A percentile compares a stretch with the other conserved stretches of the same genome.
phyloP scores from a whole-genome alignment of 2,797 vertebrate genomes.

The Tamandua tetradactyla region DNA sequence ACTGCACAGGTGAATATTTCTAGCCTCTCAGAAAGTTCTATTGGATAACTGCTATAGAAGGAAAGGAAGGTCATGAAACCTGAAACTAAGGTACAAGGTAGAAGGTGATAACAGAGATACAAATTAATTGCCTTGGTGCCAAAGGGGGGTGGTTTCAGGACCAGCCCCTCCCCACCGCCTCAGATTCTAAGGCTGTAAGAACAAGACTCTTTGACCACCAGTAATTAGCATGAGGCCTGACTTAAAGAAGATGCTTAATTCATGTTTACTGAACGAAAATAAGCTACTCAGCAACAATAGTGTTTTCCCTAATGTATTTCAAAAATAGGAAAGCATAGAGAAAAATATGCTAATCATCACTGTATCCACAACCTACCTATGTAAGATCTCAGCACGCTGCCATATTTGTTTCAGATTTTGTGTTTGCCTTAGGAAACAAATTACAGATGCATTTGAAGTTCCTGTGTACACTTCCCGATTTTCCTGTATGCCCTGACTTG shows the following conservation, averaged over 20 bases:
- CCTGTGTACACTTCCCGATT: neutral
- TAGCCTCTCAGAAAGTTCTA: neutral
- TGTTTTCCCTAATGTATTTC: neutral
- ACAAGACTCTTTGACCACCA: neutral
- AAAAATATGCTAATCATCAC: neutral
- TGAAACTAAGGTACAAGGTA: neutral
- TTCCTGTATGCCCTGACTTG: neutral
- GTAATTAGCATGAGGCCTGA: neutral
- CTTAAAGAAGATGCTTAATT: neutral
- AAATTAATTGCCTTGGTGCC: neutral
- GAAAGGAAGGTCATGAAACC: neutral
- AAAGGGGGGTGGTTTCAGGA: neutral
- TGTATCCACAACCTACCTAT: neutral
- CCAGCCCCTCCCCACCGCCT: neutral
- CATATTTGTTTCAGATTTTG: neutral
- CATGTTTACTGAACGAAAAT: neutral
- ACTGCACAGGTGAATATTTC: neutral
- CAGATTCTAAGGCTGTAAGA: neutral
- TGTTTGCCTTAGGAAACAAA: conserved; percentile 39
- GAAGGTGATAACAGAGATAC: neutral
- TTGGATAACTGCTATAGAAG: neutral
- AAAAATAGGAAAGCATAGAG: neutral
- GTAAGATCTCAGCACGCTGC: neutral
- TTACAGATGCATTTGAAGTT: neutral
- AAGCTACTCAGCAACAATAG: neutral